A percentile compares a stretch with the other conserved stretches of the same genome.
Conservation (phyloP, 2,113 vertebrate species). For the Gasterosteus nipponicus region DNA sequence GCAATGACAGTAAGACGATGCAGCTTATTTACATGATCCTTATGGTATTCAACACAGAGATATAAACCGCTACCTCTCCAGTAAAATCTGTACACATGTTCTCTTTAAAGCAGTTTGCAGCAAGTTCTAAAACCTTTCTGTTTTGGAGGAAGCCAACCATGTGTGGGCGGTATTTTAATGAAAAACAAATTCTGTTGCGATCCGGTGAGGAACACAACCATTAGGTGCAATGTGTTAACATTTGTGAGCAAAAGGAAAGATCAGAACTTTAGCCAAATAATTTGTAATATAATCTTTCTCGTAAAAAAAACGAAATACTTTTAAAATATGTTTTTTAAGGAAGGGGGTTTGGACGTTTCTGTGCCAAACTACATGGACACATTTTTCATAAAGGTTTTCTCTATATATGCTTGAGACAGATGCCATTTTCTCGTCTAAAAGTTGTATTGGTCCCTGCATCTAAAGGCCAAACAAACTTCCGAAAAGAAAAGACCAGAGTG, state of each 20-base stretch:
- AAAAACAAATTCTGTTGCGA: background rate
- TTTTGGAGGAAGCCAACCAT: background rate
- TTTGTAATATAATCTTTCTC: background rate
- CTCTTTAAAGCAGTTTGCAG: background rate
- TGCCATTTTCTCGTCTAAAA: background rate
- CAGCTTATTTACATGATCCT: slow-evolving; percentile 1
- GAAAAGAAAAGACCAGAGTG: too few relatives aligned
- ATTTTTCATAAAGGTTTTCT: background rate
- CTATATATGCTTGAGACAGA: background rate
- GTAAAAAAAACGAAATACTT: background rate
- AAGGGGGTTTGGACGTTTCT: background rate
- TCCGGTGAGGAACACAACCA: background rate
- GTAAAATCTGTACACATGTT: background rate
- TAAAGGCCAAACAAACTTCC: too few relatives aligned
- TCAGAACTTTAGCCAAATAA: background rate
- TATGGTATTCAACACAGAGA: background rate
- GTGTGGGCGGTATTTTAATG: background rate
- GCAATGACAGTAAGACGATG: background rate
- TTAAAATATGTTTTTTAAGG: too few relatives aligned
- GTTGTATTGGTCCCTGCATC: background rate
- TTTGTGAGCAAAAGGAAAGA: background rate
- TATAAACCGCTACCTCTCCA: background rate
- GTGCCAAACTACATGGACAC: background rate
- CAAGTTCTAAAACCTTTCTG: background rate
- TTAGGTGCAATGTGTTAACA: background rate